These are phyloP conservation scores for Porites evermanni DNA, from an alignment of 92 coral and sea anemone genomes.

Conservation along the genomic window DNA sequence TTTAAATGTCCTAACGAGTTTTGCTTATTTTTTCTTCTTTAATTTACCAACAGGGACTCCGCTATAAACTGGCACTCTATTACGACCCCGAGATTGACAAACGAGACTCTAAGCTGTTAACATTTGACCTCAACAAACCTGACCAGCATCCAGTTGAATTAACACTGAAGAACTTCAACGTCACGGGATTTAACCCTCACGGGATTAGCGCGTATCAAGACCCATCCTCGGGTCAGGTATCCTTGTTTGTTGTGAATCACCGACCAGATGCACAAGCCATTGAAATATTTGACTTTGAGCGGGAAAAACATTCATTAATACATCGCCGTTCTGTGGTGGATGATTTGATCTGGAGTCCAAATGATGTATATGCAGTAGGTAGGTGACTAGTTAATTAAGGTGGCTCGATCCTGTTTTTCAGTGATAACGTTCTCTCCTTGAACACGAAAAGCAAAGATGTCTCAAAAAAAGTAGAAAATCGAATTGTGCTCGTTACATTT, in stretches of 20 bases:
- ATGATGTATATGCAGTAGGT: slow-evolving; percentile 91
- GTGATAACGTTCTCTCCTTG: too few relatives aligned
- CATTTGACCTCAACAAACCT: slow-evolving; percentile 72
- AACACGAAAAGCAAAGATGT: too few relatives aligned
- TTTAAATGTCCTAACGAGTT: too few relatives aligned
- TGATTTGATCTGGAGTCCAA: slow-evolving; percentile 76
- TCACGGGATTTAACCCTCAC: slow-evolving; percentile 85
- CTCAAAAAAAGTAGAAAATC: too few relatives aligned
- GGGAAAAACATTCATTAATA: slow-evolving; percentile 48
- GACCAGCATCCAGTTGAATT: slow-evolving; percentile 63
- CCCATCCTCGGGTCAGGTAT: slow-evolving; percentile 61
- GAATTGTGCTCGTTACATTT: too few relatives aligned
- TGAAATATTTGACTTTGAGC: slow-evolving; percentile 89
- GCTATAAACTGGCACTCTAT: slow-evolving; percentile 30
- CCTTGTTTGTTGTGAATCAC: slow-evolving; percentile 88
- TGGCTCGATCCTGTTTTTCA: too few relatives aligned
- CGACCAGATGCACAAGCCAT: slow-evolving; percentile 71
- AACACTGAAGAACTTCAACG: slow-evolving; percentile 68
- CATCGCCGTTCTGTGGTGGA: slow-evolving; percentile 82
- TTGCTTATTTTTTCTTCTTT: background rate
- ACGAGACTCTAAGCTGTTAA: slow-evolving; percentile 71
- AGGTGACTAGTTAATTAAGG: background rate
- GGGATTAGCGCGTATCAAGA: slow-evolving; percentile 85
- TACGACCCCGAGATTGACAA: slow-evolving; percentile 70
- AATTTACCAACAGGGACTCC: slow-evolving; percentile 65